Base-by-base conservation (phyloP, 2,888 invertebrate species). In the Andrena bucephala region DNA sequence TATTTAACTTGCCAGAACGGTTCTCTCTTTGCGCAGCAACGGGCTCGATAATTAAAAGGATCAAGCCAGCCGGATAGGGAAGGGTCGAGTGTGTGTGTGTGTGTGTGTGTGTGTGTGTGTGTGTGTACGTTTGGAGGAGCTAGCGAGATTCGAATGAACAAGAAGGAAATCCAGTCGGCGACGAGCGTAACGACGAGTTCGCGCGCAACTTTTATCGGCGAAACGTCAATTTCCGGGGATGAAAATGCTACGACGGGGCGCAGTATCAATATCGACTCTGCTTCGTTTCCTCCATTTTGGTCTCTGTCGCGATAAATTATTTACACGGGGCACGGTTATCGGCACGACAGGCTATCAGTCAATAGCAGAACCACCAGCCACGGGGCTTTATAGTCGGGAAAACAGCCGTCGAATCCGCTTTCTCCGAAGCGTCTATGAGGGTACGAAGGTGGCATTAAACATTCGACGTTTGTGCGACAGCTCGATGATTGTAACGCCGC, bases 21-120 rank as follows among this genome's bases (percentile, higher is more conserved):
- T 10, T 31, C 48, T n/a, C 29, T n/a, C 24, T 50, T 67, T 72
- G 42, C 42, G 3, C 36, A 2, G 33, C 29, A 24, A 5, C 59
- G 13, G 66, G 36, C 74, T 70, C 82, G 76, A 84, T 82, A 79
- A 84, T 85, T 79, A 84, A 79, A 83, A 75, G 81, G 81, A 85
- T 84, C 74, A 76, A 68, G 54, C 1, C n/a, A 42, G 42, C 42
- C 20, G n/a, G 8, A 10, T 29, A 24, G 20, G 48, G 57, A 29
- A 13, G 7, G 24, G 20, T 33, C 20, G 50, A 2, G 6, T 2
- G 33, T 24, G 27, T 8, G 24, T n/a, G 50, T 42, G 16, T 16
- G 33, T 50, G 27, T 31, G 50, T 42, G 60, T 31, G 33, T 24
- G 27, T 8, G 24, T n/a, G 50, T 42, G 16, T 16, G 33, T 50